phyloP scores from a whole-genome alignment of 2,113 vertebrate genomes.

The Mungos mungo region DNA sequence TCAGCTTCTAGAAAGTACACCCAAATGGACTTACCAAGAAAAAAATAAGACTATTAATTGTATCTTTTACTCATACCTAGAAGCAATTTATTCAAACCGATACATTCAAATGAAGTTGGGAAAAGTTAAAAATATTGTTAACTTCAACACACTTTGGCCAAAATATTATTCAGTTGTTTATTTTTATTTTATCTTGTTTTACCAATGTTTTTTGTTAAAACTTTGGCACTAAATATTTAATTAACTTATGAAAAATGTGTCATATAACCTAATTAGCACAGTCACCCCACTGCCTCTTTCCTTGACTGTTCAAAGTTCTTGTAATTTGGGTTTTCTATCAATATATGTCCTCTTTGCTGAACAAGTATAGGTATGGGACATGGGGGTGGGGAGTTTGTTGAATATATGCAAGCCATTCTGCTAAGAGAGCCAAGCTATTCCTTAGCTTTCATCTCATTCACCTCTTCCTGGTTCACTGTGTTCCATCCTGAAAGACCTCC shows the following conservation, averaged over 20 bases:
- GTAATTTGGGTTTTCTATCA: neutral
- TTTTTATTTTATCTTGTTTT: neutral
- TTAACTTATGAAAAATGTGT: neutral
- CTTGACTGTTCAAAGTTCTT: neutral
- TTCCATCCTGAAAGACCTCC: neutral
- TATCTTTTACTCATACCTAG: neutral
- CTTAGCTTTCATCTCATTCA: neutral
- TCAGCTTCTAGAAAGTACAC: neutral
- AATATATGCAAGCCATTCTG: neutral
- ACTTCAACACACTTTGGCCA: neutral
- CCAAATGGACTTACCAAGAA: neutral
- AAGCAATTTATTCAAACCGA: neutral
- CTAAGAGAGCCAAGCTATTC: neutral
- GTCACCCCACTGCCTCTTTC: neutral
- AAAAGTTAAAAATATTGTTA: neutral
- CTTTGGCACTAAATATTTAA: neutral
- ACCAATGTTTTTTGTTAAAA: neutral
- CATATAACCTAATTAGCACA: neutral
- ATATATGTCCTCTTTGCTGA: neutral
- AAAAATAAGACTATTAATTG: neutral
- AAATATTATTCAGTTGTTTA: neutral
- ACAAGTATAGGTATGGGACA: neutral
- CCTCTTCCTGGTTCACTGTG: neutral
- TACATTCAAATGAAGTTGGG: neutral
- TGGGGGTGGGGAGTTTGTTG: neutral